Evolutionary conservation across 2,888 invertebrate genomes (phyloP).

Genomic region (Crematogaster levior): DNA sequence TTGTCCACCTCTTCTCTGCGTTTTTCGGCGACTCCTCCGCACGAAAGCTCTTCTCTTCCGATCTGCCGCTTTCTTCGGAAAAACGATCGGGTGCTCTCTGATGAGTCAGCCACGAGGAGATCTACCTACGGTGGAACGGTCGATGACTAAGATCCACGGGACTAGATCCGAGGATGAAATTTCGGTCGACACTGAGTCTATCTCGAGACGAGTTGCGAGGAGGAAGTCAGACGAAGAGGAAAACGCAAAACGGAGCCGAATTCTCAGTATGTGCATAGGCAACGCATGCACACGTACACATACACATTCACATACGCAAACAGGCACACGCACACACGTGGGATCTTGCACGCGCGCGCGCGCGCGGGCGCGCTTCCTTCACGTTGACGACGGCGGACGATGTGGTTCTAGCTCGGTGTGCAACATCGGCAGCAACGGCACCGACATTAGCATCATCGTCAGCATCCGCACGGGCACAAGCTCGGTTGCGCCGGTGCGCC

Average conservation of each 20-base stretch:
- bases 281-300: neutral
- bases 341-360: neutral
- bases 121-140: conserved; percentile 57
- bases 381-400: conserved; percentile 34
- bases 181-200: conserved; percentile 20
- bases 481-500: conserved; percentile 41
- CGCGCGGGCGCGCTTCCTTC: conserved; percentile 32
- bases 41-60: conserved; percentile 51
- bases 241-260: conserved; percentile 19
- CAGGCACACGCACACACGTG: conserved; percentile 20
- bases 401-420: conserved; percentile 29
- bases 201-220: conserved; percentile 32
- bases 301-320: neutral
- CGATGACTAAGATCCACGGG: conserved; percentile 61
- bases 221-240: conserved; percentile 27
- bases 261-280: neutral
- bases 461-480: conserved; percentile 34
- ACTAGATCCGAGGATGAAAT: conserved; percentile 1
- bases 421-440: conserved; percentile 20
- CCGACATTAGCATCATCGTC: conserved; percentile 38
- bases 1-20: conserved; percentile 6
- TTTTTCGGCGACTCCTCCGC: conserved; percentile 18
- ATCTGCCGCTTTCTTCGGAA: conserved; percentile 21
- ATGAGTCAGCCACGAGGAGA: conserved; percentile 53
- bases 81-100: conserved; percentile 7